Evolutionary conservation across 1,140 invertebrate genomes (phyloP).

Genomic region (Spodoptera litura): DNA sequence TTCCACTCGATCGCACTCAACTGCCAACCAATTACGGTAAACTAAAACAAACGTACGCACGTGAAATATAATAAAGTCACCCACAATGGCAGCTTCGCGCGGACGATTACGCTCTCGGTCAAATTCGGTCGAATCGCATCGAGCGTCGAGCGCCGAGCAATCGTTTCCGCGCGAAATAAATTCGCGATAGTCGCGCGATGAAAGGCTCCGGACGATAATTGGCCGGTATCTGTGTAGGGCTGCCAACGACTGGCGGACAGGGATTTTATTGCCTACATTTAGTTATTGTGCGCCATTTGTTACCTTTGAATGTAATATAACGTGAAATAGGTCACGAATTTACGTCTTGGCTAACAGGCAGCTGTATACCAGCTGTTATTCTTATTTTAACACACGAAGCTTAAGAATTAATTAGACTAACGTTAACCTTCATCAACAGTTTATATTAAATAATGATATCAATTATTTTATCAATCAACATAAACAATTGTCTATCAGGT

Average conservation of each 20-base stretch:
- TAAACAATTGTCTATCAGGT: no score
- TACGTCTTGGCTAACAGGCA: no score
- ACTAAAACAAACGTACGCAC: constrained; percentile 26
- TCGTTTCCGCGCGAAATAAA: constrained; percentile 34
- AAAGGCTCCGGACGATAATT: constrained; percentile 20
- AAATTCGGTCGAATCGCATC: constrained; percentile 7
- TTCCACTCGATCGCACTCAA: constrained; percentile 18
- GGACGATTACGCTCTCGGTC: constrained; percentile 14
- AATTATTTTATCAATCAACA: no score
- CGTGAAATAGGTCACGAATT: no score
- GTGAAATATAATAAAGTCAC: constrained; percentile 34
- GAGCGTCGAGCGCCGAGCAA: constrained; percentile 13
- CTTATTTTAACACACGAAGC: no score
- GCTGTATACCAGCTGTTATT: no score
- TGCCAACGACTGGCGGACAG: neutral
- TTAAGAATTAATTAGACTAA: no score
- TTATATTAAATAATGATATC: no score
- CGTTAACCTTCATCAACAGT: no score
- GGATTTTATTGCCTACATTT: neutral
- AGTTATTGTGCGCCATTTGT: no score
- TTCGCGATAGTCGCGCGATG: constrained; percentile 26
- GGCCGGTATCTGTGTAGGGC: constrained; percentile 30
- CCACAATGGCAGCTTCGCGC: constrained; percentile 8
- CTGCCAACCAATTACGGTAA: constrained; percentile 7
- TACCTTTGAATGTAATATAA: no score